Base-by-base conservation (phyloP, 2,888 invertebrate genomes). In the Apocheima hispidaria region DNA sequence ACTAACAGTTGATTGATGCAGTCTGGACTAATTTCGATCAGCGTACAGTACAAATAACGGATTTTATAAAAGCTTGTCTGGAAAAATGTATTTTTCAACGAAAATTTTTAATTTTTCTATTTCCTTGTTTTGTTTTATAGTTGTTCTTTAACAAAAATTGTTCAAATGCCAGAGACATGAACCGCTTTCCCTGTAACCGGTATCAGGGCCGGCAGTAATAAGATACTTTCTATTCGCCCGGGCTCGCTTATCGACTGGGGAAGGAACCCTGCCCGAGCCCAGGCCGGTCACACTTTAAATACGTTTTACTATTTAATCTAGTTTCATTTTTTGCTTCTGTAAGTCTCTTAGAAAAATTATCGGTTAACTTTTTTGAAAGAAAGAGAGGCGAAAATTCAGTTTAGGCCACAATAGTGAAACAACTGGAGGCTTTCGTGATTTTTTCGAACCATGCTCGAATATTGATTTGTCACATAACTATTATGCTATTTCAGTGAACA, bases 191-290 rank as follows among this genome's bases (percentile, higher is more conserved):
- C 54, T 10, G 30, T n/a, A 23, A 9, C 16, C 12, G 40, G 20
- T 50, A 56, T 49, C 56, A 28, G n/a, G 23, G 21, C 49, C 20
- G 48, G 28, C 49, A 26, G 48, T 60, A 60, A 60, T 60, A 50
- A 41, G 54, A 49, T 21, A 43, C 60, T 60, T 54, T 60, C 43
- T 60, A 60, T 60, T 54, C 60, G 30, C 28, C 18, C 59, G 54
- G 30, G 35, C 21, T 10, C 43, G 44, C 41, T 53, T 53, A 60
- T 60, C 59, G 30, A 51, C 46, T 46, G 30, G 26, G 35, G 30
- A 40, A 28, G 51, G 26, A 52, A 33, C 59, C 52, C 52, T 52
- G 48, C 52, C 59, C 18, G 18, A 5, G 23, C 21, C 18, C 5
- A 16, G 46, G 21, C 33, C 33, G 20, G 50, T 20, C 26, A 43